Evolutionary conservation across 2,113 vertebrate species (phyloP).

Genomic region (Megalops atlanticus): DNA sequence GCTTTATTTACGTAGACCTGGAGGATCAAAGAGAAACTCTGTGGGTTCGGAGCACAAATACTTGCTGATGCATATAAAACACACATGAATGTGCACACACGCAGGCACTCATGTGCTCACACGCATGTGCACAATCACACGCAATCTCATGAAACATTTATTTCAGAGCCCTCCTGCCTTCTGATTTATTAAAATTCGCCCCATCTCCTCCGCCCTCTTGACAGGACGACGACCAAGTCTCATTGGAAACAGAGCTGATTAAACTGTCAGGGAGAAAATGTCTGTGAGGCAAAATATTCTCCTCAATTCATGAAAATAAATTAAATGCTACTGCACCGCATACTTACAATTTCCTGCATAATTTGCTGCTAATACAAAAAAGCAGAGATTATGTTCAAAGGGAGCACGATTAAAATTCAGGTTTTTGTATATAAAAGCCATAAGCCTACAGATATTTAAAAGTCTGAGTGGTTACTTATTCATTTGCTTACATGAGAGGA

Average conservation of each 20-base stretch:
- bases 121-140: neutral
- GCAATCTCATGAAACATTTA: neutral
- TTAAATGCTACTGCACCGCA: constrained; percentile 45
- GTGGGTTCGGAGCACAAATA: neutral
- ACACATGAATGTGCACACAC: neutral
- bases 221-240: constrained; percentile 30
- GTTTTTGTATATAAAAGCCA: neutral
- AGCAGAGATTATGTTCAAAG: constrained; percentile 25
- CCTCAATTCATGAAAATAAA: constrained; percentile 47
- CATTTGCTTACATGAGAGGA: neutral
- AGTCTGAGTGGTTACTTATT: no score
- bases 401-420: constrained; percentile 3
- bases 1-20: constrained; percentile 76
- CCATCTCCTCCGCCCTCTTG: constrained; percentile 3
- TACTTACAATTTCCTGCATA: constrained; percentile 48
- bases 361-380: constrained; percentile 52
- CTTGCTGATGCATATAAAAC: constrained; percentile 20
- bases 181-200: constrained; percentile 35
- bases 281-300: constrained; percentile 50
- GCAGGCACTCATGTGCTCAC: neutral
- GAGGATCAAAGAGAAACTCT: constrained; percentile 30
- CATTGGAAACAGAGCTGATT: constrained; percentile 60
- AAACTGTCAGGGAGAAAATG: constrained; percentile 57
- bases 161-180: neutral
- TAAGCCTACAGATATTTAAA: neutral